phyloP scores from a whole-genome alignment of 2,113 vertebrate genomes.

The Ceyx cyanopectus region DNA sequence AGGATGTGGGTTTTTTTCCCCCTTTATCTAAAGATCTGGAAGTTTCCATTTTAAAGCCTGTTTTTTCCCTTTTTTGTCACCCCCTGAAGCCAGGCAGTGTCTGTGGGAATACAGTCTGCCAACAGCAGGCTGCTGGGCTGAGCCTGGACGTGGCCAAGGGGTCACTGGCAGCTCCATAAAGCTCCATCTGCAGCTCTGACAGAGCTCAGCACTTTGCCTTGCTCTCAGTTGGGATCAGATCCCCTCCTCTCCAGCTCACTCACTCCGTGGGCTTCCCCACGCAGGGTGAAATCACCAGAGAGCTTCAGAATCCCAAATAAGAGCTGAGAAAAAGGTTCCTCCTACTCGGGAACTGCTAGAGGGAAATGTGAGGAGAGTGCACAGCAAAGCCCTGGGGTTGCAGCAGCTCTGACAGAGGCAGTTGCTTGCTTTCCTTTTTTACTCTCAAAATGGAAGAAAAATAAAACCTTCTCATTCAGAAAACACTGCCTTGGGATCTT shows the following conservation, averaged over 20 bases:
- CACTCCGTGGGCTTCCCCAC: no score
- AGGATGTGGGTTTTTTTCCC: no score
- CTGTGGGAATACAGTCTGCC: background rate
- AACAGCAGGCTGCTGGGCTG: background rate
- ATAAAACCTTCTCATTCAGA: background rate
- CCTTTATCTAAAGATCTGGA: background rate
- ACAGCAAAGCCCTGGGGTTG: background rate
- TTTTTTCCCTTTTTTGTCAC: background rate
- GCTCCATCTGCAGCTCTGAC: background rate
- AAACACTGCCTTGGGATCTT: background rate
- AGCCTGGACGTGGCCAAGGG: background rate
- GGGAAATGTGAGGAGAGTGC: fast-evolving
- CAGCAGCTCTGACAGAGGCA: background rate
- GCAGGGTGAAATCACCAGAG: no score
- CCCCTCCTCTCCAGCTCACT: fast-evolving
- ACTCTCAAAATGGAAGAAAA: background rate
- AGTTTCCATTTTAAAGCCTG: background rate
- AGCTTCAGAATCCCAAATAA: no score
- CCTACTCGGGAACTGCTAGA: background rate
- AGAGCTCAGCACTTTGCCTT: background rate
- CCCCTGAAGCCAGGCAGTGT: background rate
- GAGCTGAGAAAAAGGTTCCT: no score
- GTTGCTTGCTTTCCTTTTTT: no score
- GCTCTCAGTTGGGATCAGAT: background rate
- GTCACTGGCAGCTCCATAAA: background rate